Conservation (phyloP, 1,140 invertebrate genomes). For the Venturia canescens region DNA sequence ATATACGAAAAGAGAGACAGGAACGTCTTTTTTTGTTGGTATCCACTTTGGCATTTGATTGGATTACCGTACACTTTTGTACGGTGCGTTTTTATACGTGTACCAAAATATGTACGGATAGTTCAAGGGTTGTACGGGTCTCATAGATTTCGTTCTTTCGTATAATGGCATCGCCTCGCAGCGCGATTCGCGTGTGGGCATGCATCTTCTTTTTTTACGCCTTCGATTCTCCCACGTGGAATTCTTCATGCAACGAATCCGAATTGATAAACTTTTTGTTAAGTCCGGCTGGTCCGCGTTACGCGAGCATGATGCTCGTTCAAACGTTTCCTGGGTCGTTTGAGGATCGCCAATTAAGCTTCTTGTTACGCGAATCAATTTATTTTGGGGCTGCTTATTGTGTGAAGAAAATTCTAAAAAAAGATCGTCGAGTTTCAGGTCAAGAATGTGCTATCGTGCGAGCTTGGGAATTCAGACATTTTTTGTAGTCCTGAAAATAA, state of each 20-base stretch:
- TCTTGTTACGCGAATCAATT: neutral
- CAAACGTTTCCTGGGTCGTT: neutral
- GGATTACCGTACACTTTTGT: slow-evolving; percentile 37
- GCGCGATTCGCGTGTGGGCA: slow-evolving; percentile 38
- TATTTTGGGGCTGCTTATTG: neutral
- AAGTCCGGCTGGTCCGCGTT: neutral
- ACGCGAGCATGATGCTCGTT: neutral
- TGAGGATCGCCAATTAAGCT: neutral
- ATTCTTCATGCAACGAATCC: neutral
- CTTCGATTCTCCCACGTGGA: neutral
- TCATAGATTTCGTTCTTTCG: slow-evolving; percentile 39
- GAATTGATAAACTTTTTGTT: slow-evolving; percentile 31
- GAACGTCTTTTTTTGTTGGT: slow-evolving; percentile 47
- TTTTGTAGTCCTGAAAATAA: no score
- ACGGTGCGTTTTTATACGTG: slow-evolving; percentile 7
- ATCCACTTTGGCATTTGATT: slow-evolving; percentile 53
- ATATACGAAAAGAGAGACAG: neutral
- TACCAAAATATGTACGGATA: neutral
- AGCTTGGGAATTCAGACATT: no score
- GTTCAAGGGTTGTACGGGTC: neutral
- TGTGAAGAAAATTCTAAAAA: neutral
- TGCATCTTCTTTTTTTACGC: slow-evolving; percentile 9
- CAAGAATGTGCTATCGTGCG: no score
- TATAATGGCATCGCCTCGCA: slow-evolving; percentile 39
- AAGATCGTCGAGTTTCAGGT: no score